Percentiles rank a stretch among this genome's conserved stretches.
Evolutionary conservation across 1,140 invertebrate species (phyloP).

Genomic region (Wiebesia pumilae): DNA sequence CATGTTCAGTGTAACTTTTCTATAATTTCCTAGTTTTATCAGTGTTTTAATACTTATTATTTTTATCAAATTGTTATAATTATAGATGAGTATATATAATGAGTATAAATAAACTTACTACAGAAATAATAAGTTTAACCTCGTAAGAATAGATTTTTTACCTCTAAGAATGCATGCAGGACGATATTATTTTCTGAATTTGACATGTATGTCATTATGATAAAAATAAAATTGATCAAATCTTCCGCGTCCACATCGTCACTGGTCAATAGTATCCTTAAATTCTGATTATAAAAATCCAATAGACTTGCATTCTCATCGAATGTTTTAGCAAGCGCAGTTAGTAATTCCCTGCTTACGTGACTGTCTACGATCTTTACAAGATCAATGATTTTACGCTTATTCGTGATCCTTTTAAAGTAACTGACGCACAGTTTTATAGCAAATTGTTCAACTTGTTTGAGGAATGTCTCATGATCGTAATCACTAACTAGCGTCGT

Average conservation of each 20-base stretch:
- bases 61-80: no score
- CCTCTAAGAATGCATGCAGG: constrained; percentile 74
- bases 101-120: no score
- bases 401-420: constrained; percentile 70
- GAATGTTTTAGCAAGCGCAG: constrained; percentile 63
- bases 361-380: constrained; percentile 72
- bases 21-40: no score
- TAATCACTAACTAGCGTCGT: not conserved
- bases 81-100: no score
- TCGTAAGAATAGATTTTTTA: constrained; percentile 56
- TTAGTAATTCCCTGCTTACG: constrained; percentile 70
- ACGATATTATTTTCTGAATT: constrained; percentile 73
- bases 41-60: no score
- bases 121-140: not conserved
- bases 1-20: no score
- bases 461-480: constrained; percentile 57
- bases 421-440: constrained; percentile 74
- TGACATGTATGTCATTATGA: constrained; percentile 74
- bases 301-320: constrained; percentile 65
- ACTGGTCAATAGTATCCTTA: constrained; percentile 73
- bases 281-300: constrained; percentile 73
- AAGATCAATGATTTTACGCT: constrained; percentile 68
- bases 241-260: constrained; percentile 69
- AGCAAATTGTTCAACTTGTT: constrained; percentile 74
- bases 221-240: constrained; percentile 78